These are phyloP conservation scores for Spodoptera littoralis DNA, from an alignment of 2,888 invertebrate genomes.

Conservation along the genomic window DNA sequence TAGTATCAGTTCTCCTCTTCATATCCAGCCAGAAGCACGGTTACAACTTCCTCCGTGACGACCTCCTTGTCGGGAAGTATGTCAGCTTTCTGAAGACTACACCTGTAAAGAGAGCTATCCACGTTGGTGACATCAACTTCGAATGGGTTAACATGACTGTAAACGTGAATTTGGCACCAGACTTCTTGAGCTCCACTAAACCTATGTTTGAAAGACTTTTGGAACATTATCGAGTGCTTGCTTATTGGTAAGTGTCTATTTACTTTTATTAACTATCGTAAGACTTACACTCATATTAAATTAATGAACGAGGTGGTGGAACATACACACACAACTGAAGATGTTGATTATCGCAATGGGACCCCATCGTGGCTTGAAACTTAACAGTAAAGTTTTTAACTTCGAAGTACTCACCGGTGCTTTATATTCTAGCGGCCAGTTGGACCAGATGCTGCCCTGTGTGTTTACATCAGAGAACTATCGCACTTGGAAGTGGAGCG, in stretches of 20 bases:
- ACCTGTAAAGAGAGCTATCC: slow-evolving; percentile 75
- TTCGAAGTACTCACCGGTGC: background rate
- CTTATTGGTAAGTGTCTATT: slow-evolving; percentile 69
- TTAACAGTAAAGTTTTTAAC: background rate
- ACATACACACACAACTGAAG: no score
- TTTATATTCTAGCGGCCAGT: slow-evolving; percentile 74
- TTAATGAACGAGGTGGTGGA: no score
- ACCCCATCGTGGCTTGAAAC: no score
- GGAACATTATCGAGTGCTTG: slow-evolving; percentile 75
- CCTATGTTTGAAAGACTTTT: slow-evolving; percentile 73
- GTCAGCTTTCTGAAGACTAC: slow-evolving; percentile 61
- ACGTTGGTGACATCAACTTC: slow-evolving; percentile 76
- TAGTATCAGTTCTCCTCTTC: slow-evolving; percentile 67
- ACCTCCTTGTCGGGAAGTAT: slow-evolving; percentile 67
- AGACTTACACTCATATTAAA: no score
- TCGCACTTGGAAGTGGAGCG: slow-evolving; percentile 79
- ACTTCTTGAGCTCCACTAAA: slow-evolving; percentile 76
- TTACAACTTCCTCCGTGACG: slow-evolving; percentile 80
- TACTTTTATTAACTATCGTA: background rate
- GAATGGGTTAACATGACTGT: slow-evolving; percentile 75
- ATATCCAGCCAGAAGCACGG: slow-evolving; percentile 75
- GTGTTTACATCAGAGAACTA: slow-evolving; percentile 72
- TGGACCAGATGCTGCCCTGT: slow-evolving; percentile 82
- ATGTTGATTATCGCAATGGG: no score
- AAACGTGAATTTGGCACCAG: slow-evolving; percentile 69